Evolutionary conservation across 2,888 invertebrate species (phyloP).

Genomic region (Hirtodrosophila trivittata): DNA sequence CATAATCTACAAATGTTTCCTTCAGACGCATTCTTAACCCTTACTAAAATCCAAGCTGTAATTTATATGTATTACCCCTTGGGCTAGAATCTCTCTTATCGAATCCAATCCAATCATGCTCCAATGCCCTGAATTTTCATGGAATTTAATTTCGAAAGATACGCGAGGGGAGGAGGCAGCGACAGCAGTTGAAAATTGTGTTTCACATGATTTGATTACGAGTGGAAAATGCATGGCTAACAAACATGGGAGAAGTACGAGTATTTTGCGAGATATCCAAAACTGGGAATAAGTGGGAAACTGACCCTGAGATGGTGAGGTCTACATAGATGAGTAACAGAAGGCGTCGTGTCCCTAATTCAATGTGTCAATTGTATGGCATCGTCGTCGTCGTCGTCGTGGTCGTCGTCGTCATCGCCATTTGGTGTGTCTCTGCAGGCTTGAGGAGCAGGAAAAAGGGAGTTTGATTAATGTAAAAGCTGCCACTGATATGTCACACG

Average conservation of each 20-base stretch:
- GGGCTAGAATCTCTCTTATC: no score
- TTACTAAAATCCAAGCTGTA: no score
- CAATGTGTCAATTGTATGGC: conserved; percentile 74
- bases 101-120: not conserved
- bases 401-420: conserved; percentile 48
- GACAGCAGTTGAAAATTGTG: conserved; percentile 42
- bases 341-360: conserved; percentile 75
- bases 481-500: conserved; percentile 85
- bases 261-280: conserved; percentile 21
- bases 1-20: no score
- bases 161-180: conserved; percentile 28
- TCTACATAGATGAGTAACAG: conserved; percentile 42
- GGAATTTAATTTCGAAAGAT: conserved; percentile 22
- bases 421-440: conserved; percentile 28
- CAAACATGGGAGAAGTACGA: no score
- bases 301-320: conserved; percentile 16
- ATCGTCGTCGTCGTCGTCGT: conserved; percentile 32
- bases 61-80: no score
- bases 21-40: no score
- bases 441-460: conserved; percentile 75
- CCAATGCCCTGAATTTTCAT: conserved; percentile 30
- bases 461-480: conserved; percentile 85
- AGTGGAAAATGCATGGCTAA: conserved; percentile 40
- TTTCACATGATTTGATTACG: conserved; percentile 60
- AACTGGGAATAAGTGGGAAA: conserved; percentile 27